A percentile compares a stretch with the other conserved stretches of the same genome.
These are phyloP conservation scores for Tethya wilhelma DNA, from an alignment of 37 sponge, comb jelly and placozoan genomes.

Conservation along the genomic window DNA sequence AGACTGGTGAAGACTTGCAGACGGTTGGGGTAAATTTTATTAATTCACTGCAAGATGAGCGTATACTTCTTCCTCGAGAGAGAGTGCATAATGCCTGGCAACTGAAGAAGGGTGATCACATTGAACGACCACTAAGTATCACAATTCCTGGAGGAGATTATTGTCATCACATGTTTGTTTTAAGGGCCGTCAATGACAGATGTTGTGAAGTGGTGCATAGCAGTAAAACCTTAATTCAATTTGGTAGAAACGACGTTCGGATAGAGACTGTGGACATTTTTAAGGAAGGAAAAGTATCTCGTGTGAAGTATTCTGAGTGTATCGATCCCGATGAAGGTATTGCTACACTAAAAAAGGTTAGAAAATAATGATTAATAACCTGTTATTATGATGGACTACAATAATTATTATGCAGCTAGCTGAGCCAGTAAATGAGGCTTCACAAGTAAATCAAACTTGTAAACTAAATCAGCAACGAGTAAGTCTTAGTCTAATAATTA, in stretches of 20 bases:
- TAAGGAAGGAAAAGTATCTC: neutral
- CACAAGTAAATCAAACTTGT: neutral
- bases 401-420: neutral
- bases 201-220: neutral
- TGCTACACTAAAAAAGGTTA: neutral
- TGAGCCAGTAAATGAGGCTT: neutral
- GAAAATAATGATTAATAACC: too few relatives aligned
- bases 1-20: neutral
- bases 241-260: neutral
- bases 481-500: too few relatives aligned
- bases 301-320: conserved; percentile 5
- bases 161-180: conserved; percentile 4
- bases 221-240: neutral
- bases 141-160: neutral
- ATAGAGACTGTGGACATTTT: neutral
- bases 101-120: conserved; percentile 16
- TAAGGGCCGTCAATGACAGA: neutral
- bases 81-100: neutral
- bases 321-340: neutral
- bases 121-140: conserved; percentile 1
- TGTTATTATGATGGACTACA: too few relatives aligned
- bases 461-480: neutral
- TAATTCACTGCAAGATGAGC: conserved; percentile 18
- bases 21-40: neutral
- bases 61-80: conserved; percentile 6